Evolutionary conservation across 37 sponge, comb jelly and placozoan species (phyloP).

Genomic region (Diacarnus erythraeanus): DNA sequence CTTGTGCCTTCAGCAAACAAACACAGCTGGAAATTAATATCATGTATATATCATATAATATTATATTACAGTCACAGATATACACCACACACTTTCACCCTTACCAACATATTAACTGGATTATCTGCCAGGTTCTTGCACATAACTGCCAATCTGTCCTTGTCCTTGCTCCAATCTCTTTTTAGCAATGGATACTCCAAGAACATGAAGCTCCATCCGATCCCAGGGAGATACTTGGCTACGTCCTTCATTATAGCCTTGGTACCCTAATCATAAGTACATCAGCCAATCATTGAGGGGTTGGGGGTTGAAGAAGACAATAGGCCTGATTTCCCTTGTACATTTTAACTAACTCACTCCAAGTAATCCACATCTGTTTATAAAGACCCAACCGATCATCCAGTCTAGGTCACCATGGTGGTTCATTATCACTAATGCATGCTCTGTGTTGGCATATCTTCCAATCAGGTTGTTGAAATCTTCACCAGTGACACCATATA

Average conservation of each 20-base stretch:
- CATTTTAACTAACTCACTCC: slow-evolving; percentile 55
- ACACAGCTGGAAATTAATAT: slow-evolving; percentile 56
- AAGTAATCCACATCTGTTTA: slow-evolving; percentile 72
- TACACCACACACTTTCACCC: too few species aligned
- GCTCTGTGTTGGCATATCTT: slow-evolving; percentile 61
- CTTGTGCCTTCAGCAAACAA: slow-evolving; percentile 91
- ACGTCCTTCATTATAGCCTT: slow-evolving; percentile 85
- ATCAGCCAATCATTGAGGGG: too few species aligned
- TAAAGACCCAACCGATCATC: slow-evolving; percentile 87
- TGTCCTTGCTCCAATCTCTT: slow-evolving; percentile 76
- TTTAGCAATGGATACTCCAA: slow-evolving; percentile 87
- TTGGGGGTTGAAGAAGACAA: slow-evolving; percentile 3
- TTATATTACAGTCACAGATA: too few species aligned
- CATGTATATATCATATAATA: not conserved
- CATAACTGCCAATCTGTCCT: slow-evolving; percentile 33
- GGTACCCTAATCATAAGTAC: slow-evolving; percentile 77
- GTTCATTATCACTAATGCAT: slow-evolving; percentile 74
- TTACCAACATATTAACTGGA: slow-evolving; percentile 75
- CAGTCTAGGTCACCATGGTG: slow-evolving; percentile 97
- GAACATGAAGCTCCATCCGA: slow-evolving; percentile 89
- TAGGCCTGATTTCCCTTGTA: not conserved
- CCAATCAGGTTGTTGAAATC: not conserved
- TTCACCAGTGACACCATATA: slow-evolving; percentile 37
- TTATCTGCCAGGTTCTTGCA: slow-evolving; percentile 70
- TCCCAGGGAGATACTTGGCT: slow-evolving; percentile 83